Evolutionary conservation across 92 coral and sea anemone species (phyloP).

Genomic region (Zoanthus solanderi): DNA sequence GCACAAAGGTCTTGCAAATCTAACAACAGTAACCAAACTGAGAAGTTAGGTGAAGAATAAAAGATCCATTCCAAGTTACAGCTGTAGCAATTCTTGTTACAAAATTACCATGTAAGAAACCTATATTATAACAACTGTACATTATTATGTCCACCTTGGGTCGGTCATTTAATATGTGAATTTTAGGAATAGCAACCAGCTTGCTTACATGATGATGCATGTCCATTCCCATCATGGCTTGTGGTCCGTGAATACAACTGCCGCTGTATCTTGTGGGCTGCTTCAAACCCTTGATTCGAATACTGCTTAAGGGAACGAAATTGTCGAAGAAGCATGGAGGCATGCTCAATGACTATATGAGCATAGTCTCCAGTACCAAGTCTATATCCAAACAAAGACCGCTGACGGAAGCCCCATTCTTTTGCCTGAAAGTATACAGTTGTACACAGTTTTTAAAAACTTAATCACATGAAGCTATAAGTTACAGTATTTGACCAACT

Average conservation of each 20-base stretch:
- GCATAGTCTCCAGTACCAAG: constrained; percentile 34
- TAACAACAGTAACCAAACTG: too few species aligned
- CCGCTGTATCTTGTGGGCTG: constrained; percentile 31
- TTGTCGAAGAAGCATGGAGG: constrained; percentile 23
- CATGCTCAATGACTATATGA: constrained; percentile 28
- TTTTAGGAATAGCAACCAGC: not conserved
- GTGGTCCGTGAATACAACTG: constrained; percentile 17
- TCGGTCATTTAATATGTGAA: not conserved
- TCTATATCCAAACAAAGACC: constrained; percentile 12
- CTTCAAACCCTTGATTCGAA: constrained; percentile 26
- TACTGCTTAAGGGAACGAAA: constrained; percentile 30
- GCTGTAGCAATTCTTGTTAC: too few species aligned
- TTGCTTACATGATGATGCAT: constrained; percentile 37
- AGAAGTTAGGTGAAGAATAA: too few species aligned
- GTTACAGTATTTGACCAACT: too few species aligned
- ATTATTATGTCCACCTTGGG: too few species aligned
- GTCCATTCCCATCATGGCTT: constrained; percentile 36
- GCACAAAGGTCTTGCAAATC: too few species aligned
- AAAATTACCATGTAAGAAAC: too few species aligned
- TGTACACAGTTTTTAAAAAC: too few species aligned
- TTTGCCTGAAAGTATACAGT: constrained; percentile 4
- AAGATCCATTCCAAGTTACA: too few species aligned
- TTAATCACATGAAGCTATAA: too few species aligned
- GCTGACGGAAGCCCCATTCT: constrained; percentile 24
- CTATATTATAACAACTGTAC: too few species aligned